phyloP scores from a whole-genome alignment of 2,797 vertebrate species.

The Hydrolagus colliei region DNA sequence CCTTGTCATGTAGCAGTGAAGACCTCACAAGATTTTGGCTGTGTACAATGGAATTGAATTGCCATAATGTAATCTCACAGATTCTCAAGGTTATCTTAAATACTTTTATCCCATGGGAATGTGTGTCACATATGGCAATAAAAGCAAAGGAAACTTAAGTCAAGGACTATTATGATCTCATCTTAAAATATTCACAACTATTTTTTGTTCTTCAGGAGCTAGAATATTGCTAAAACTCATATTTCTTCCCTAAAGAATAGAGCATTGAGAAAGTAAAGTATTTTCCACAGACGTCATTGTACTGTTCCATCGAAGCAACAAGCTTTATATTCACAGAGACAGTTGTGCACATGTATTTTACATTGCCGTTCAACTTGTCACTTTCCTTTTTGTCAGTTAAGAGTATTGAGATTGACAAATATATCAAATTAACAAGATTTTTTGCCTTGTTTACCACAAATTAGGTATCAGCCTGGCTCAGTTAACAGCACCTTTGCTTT shows the following conservation, averaged over 20 bases:
- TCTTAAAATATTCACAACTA: neutral
- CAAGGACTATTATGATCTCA: neutral
- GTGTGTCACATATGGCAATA: neutral
- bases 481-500: neutral
- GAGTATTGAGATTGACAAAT: neutral
- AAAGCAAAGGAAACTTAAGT: neutral
- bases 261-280: neutral
- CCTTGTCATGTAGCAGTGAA: neutral
- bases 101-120: neutral
- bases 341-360: neutral
- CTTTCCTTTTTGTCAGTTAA: neutral
- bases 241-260: neutral
- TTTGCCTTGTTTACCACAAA: neutral
- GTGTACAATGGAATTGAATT: neutral
- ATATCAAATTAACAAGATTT: neutral
- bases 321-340: neutral
- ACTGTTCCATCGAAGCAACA: neutral
- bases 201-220: neutral
- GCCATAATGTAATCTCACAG: neutral
- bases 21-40: neutral
- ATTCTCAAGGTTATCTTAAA: neutral
- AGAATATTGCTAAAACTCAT: neutral
- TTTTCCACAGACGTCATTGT: neutral
- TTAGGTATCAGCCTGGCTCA: neutral
- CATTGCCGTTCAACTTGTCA: neutral